Evolutionary conservation across 2,888 invertebrate species (phyloP).

Genomic region (Glyphotaelius pellucidus): DNA sequence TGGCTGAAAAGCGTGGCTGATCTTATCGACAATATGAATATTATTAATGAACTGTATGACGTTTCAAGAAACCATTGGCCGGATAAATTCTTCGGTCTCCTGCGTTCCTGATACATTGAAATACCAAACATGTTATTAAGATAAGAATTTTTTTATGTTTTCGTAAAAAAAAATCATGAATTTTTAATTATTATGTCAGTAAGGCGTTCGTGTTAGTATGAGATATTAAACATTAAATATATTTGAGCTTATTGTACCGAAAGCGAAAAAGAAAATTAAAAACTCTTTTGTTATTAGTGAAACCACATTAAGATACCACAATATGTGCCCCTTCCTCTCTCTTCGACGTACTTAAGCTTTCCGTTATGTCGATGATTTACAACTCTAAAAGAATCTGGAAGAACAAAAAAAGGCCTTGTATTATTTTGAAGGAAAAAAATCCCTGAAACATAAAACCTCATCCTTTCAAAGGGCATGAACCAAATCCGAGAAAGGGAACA

Average conservation of each 20-base stretch:
- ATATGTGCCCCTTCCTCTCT: constrained; percentile 28
- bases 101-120: neutral
- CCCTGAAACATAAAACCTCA: constrained; percentile 65
- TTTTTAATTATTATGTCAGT: neutral
- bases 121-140: neutral
- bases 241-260: neutral
- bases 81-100: neutral
- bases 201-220: neutral
- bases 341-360: constrained; percentile 45
- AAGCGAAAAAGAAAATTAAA: constrained; percentile 22
- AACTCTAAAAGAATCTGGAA: constrained; percentile 58
- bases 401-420: constrained; percentile 61
- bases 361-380: constrained; percentile 66
- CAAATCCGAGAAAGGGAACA: constrained; percentile 59
- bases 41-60: constrained; percentile 2
- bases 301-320: constrained; percentile 41
- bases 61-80: neutral
- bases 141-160: too few species aligned
- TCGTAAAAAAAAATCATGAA: neutral
- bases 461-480: constrained; percentile 60
- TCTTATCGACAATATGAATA: neutral
- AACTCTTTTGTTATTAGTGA: constrained; percentile 42
- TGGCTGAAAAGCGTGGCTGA: neutral
- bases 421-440: constrained; percentile 61
- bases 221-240: neutral